A percentile compares a stretch with the other conserved stretches of the same genome.
These are phyloP conservation scores for Netta rufina DNA, from an alignment of 2,797 vertebrate species.

Conservation along the genomic window DNA sequence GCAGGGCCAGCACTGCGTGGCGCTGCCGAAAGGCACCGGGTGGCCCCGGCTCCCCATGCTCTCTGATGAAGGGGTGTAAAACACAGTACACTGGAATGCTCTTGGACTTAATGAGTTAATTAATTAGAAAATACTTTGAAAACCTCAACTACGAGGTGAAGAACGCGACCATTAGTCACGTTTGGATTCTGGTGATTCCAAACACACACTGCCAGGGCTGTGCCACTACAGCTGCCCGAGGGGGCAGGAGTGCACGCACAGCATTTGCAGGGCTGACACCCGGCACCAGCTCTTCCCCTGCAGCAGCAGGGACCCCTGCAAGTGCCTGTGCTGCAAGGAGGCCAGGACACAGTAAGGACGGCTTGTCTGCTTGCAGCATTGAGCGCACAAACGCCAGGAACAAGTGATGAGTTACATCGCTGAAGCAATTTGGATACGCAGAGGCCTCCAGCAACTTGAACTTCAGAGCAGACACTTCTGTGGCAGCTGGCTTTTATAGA, in stretches of 20 bases:
- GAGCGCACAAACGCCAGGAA: too few relatives aligned
- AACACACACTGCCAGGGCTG: not conserved
- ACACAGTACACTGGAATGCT: not conserved
- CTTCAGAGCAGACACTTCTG: not conserved
- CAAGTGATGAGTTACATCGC: too few relatives aligned
- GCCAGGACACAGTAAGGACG: not conserved
- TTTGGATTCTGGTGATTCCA: slow-evolving; percentile 20
- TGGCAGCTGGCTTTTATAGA: not conserved
- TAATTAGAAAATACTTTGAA: slow-evolving; percentile 46
- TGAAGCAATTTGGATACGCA: not conserved
- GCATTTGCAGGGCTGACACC: not conserved
- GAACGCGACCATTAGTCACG: not conserved
- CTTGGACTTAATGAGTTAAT: slow-evolving; percentile 56
- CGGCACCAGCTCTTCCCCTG: accelerated
- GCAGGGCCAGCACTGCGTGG: not conserved
- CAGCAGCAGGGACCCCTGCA: not conserved
- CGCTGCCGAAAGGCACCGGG: not conserved
- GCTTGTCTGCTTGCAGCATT: accelerated
- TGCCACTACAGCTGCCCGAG: not conserved
- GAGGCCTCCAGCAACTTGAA: not conserved
- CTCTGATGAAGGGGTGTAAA: slow-evolving; percentile 16
- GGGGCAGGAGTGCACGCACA: accelerated
- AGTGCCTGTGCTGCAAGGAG: not conserved
- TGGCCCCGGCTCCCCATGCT: not conserved
- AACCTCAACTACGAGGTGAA: slow-evolving; percentile 57